These are phyloP conservation scores for Notarius lentiginosus DNA, from an alignment of 2,113 vertebrate genomes.

Conservation along the genomic window DNA sequence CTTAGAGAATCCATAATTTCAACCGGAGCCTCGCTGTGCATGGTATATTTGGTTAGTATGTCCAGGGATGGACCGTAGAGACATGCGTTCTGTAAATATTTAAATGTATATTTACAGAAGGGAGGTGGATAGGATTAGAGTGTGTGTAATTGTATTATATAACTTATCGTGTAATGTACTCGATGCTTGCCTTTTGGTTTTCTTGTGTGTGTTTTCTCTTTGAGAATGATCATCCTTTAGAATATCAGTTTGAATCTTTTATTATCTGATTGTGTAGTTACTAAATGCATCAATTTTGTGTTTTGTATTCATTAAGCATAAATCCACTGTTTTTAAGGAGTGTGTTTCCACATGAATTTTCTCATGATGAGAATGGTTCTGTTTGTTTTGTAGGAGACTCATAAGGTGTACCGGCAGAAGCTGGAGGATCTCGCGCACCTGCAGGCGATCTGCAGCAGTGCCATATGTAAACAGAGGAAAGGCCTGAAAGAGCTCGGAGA, in stretches of 20 bases:
- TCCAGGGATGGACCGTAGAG: no score
- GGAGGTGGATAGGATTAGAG: no score
- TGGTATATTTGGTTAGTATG: no score
- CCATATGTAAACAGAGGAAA: conserved; percentile 87
- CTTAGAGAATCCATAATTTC: no score
- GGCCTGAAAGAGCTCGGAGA: conserved; percentile 77
- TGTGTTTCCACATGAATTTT: neutral
- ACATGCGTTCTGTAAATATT: no score
- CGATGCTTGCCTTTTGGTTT: neutral
- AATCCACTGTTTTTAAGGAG: no score
- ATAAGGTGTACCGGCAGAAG: conserved; percentile 91
- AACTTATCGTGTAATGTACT: neutral
- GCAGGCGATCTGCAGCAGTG: conserved; percentile 81
- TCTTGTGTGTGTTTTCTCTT: neutral
- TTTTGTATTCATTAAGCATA: neutral
- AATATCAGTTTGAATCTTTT: neutral
- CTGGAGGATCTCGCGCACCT: conserved; percentile 88
- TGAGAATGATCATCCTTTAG: neutral
- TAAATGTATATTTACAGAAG: no score
- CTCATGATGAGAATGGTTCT: neutral
- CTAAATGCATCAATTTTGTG: neutral
- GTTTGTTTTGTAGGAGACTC: conserved; percentile 79
- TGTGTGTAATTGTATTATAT: no score
- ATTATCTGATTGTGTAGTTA: neutral
- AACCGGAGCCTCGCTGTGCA: no score